Evolutionary conservation across 2,113 vertebrate species (phyloP).

Genomic region (Cettia cetti): DNA sequence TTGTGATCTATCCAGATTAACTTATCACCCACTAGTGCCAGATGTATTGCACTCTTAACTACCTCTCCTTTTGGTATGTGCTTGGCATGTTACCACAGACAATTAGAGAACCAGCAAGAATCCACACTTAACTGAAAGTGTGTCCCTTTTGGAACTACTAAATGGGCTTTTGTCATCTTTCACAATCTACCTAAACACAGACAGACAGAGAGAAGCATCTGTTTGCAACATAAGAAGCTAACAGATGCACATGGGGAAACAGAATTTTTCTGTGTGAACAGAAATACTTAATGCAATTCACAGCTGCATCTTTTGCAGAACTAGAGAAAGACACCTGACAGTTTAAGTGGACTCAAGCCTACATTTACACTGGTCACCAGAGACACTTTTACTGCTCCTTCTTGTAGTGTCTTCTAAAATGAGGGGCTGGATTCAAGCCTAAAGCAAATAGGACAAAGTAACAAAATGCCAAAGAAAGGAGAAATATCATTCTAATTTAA

Average conservation of each 20-base stretch:
- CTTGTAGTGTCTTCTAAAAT: not conserved
- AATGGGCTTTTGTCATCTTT: not conserved
- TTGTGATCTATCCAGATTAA: not conserved
- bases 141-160: not conserved
- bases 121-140: not conserved
- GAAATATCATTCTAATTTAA: not conserved
- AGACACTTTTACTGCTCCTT: not conserved
- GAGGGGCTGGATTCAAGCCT: not conserved
- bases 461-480: not conserved
- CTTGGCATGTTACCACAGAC: not conserved
- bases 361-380: not conserved
- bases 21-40: fast-evolving
- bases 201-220: not conserved
- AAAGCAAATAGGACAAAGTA: not conserved
- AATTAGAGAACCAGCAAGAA: not conserved
- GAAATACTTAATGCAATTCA: not conserved
- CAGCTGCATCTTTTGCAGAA: not conserved
- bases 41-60: not conserved
- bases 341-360: not conserved
- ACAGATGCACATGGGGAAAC: not conserved
- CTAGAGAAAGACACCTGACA: not conserved
- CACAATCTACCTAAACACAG: not conserved
- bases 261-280: not conserved
- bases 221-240: not conserved
- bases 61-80: not conserved